A percentile compares a stretch with the other conserved stretches of the same genome.
Conservation (phyloP, 2,888 invertebrate species). For the Athetis lepigone region DNA sequence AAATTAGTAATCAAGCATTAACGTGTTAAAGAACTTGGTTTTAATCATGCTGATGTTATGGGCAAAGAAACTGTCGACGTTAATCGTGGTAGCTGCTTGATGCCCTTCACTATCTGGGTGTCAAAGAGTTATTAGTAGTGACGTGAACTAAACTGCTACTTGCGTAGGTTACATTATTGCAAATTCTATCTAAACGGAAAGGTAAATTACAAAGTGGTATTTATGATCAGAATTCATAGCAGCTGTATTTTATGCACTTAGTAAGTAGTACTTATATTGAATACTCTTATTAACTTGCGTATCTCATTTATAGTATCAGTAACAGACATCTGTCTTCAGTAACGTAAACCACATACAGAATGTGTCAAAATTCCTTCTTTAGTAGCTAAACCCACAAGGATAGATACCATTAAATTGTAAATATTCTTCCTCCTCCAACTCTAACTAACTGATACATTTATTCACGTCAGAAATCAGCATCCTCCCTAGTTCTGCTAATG, state of each 20-base stretch:
- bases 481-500: constrained; percentile 11
- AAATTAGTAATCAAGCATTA: constrained; percentile 39
- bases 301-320: no score
- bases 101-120: neutral
- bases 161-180: neutral
- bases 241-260: neutral
- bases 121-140: constrained; percentile 12
- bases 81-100: constrained; percentile 29
- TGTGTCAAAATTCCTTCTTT: no score
- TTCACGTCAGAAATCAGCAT: constrained; percentile 2
- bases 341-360: no score
- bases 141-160: neutral
- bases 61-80: constrained; percentile 36
- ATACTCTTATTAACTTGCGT: neutral
- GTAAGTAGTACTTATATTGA: no score
- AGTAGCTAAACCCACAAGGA: no score
- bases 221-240: neutral
- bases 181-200: neutral
- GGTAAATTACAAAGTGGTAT: neutral
- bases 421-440: neutral
- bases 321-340: no score
- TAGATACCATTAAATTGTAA: no score
- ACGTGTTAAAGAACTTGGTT: constrained; percentile 28
- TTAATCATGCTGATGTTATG: constrained; percentile 28
- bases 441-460: neutral